Conservation (phyloP, 2,888 invertebrate genomes). For the Sinopyrophorus schimmeli region DNA sequence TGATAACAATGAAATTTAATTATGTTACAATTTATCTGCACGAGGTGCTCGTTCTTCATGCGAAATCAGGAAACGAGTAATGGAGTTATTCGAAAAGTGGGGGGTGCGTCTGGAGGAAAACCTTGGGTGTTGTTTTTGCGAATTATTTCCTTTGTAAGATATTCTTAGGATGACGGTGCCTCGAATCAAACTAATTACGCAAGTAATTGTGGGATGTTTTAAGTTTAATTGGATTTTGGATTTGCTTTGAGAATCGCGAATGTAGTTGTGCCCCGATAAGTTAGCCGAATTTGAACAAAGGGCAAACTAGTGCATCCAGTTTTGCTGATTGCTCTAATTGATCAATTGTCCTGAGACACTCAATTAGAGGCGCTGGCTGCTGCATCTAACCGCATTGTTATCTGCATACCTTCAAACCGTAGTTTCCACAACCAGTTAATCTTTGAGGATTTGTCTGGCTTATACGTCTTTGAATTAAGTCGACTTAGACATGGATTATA, state of each 20-base stretch:
- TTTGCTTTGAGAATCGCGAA: slow-evolving; percentile 1
- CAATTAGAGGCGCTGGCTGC: slow-evolving; percentile 6
- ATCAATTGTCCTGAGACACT: slow-evolving; percentile 9
- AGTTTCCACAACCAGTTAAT: slow-evolving; percentile 5
- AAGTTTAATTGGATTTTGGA: slow-evolving; percentile 9
- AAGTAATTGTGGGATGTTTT: slow-evolving; percentile 8
- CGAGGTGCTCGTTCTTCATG: too few relatives aligned
- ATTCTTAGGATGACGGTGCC: not conserved
- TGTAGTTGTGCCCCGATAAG: slow-evolving; percentile 7
- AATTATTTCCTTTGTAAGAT: slow-evolving; percentile 1
- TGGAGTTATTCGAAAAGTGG: too few relatives aligned
- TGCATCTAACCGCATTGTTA: slow-evolving; percentile 11
- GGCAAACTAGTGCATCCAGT: not conserved
- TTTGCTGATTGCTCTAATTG: slow-evolving; percentile 10
- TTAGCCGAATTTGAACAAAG: slow-evolving; percentile 1
- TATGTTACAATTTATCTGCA: too few relatives aligned
- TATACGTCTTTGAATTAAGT: not conserved
- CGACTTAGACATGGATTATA: not conserved
- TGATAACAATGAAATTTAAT: too few relatives aligned
- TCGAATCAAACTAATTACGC: slow-evolving; percentile 10
- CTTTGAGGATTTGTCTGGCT: slow-evolving; percentile 3
- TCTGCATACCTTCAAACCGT: slow-evolving; percentile 11
- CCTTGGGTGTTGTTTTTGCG: too few relatives aligned
- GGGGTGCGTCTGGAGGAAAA: too few relatives aligned
- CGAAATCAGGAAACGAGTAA: too few relatives aligned